Evolutionary conservation across 2,797 vertebrate species (phyloP).

Genomic region (Taenioides sp.): DNA sequence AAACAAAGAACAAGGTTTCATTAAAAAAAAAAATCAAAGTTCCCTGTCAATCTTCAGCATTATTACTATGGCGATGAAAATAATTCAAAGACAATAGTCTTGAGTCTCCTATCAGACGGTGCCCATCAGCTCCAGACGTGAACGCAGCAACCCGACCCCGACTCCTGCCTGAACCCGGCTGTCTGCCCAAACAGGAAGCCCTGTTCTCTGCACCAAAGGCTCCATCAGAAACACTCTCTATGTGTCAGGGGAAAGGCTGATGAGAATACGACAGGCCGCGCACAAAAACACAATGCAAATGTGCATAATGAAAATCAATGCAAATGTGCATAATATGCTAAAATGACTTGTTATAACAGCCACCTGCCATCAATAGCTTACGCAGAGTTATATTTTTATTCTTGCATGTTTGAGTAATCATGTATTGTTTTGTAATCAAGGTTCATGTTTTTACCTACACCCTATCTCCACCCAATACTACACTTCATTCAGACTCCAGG

Average conservation of each 20-base stretch:
- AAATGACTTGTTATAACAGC: no score
- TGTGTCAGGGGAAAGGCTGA: slow-evolving; percentile 60
- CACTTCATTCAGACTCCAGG: no score
- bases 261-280: slow-evolving; percentile 22
- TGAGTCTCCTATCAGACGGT: not conserved
- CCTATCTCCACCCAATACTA: no score
- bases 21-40: not conserved
- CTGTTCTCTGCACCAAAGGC: slow-evolving; percentile 59
- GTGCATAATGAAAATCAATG: no score
- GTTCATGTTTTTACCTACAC: no score
- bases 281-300: no score
- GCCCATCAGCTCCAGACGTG: slow-evolving; percentile 59
- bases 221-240: slow-evolving; percentile 70
- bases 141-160: slow-evolving; percentile 68
- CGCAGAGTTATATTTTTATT: no score
- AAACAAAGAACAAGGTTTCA: not conserved
- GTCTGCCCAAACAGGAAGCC: slow-evolving; percentile 72
- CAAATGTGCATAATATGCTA: no score
- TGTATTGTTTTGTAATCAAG: no score
- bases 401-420: no score
- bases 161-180: slow-evolving; percentile 70
- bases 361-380: no score
- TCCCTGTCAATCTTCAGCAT: not conserved
- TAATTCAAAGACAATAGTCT: slow-evolving; percentile 2
- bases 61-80: not conserved